These are phyloP conservation scores for Australoheros facetus DNA, from an alignment of 2,797 vertebrate species.

Conservation along the genomic window DNA sequence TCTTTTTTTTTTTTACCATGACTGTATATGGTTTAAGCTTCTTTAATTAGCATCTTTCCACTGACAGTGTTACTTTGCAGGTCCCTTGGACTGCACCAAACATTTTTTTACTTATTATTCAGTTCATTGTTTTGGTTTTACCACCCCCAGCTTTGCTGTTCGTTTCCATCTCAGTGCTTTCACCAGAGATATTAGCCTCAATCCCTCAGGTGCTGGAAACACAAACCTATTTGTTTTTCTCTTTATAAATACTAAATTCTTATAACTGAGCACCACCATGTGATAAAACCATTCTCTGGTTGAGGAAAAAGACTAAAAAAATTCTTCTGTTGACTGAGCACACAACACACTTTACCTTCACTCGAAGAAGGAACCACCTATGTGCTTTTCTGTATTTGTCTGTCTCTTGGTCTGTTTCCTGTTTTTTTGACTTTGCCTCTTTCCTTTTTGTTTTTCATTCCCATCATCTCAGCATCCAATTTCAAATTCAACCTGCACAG, in stretches of 20 bases:
- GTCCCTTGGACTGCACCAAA: neutral
- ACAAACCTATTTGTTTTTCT: neutral
- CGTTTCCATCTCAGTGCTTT: neutral
- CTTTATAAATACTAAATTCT: neutral
- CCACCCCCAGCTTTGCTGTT: fast-evolving
- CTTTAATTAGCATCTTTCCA: neutral
- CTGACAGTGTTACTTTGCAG: too few relatives aligned
- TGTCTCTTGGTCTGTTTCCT: neutral
- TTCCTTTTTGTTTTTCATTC: slow-evolving; percentile 5
- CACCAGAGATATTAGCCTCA: neutral
- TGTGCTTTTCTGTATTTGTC: neutral
- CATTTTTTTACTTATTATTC: neutral
- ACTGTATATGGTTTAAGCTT: neutral
- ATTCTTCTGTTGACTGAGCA: neutral
- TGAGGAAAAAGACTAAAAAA: neutral
- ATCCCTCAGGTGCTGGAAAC: neutral
- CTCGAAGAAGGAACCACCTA: slow-evolving; percentile 6
- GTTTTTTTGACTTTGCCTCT: neutral
- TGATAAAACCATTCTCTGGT: neutral
- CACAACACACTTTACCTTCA: neutral
- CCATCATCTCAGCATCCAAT: neutral
- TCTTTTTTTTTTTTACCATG: neutral
- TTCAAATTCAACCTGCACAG: neutral
- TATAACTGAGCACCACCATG: neutral
- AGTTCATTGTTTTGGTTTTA: neutral